Percentiles rank a stretch among this genome's conserved stretches.
Evolutionary conservation across 2,113 vertebrate species (phyloP).

Genomic region (Podarcis muralis): DNA sequence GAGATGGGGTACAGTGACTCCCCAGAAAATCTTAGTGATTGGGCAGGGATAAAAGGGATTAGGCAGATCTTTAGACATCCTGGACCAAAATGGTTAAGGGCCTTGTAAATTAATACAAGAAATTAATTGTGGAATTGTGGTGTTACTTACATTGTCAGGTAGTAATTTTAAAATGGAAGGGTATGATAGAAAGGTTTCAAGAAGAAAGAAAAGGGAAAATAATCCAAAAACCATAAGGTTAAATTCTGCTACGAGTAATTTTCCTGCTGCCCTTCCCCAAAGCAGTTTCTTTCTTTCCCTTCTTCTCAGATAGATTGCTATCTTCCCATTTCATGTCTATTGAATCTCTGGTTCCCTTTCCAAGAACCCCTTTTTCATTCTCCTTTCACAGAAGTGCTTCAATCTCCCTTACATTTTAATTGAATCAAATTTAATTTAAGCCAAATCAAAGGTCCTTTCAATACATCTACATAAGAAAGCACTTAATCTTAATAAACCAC

Average conservation of each 20-base stretch:
- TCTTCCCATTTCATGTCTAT: conserved; percentile 38
- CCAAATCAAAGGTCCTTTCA: conserved; percentile 74
- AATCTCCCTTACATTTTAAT: conserved; percentile 73
- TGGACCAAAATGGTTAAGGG: no score
- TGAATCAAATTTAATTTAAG: conserved; percentile 80
- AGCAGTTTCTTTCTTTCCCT: neutral
- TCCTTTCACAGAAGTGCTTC: conserved; percentile 64
- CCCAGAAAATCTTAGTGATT: no score
- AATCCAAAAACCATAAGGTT: conserved; percentile 12
- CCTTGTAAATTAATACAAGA: no score
- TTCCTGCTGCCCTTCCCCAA: conserved; percentile 42
- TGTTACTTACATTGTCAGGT: neutral
- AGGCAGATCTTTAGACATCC: no score
- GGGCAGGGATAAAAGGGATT: no score
- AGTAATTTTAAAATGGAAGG: no score
- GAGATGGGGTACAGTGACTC: no score
- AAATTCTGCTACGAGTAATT: conserved; percentile 21
- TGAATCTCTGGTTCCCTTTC: conserved; percentile 37
- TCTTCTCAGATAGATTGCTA: conserved; percentile 17
- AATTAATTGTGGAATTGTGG: no score
- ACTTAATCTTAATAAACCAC: conserved; percentile 79
- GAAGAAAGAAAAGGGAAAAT: neutral
- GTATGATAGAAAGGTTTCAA: no score
- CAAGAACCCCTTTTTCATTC: conserved; percentile 46
- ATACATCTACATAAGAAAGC: conserved; percentile 75